Evolutionary conservation across 2,797 vertebrate genomes (phyloP), one percentile per base, ranked within the genome.

Genomic region (Lepidocolaptes lacrymiger): DNA sequence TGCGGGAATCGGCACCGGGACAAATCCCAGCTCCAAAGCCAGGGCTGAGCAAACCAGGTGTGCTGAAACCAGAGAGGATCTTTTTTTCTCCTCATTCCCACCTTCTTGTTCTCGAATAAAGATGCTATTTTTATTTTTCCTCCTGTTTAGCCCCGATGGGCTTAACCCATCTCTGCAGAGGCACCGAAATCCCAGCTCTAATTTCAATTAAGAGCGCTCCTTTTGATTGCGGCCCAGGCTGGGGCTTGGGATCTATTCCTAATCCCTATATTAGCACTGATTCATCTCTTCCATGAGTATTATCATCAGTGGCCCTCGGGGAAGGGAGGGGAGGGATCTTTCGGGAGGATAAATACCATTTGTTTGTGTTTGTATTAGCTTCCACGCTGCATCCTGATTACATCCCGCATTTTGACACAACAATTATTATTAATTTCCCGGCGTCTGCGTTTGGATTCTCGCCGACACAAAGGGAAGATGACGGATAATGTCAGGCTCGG

Each of bases 391-490:
- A 97, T 97, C 96, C 97, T 97, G 97, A 98, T 98, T 97, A 97
- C 97, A 91, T 96, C 97, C 97, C 73, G 39, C 24, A 34, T 95
- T 96, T 95, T 96, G 93, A 97, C 97, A 97, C 97, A 95, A 95
- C 97, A 97, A 97, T 98, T 98, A 97, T 97, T 98, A 98, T 97
- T 98, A 97, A 98, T 98, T 97, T 98, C 96, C 95, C 97, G 78
- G 80, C 55, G 73, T 89, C 97, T 97, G 97, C 95, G 28, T 95
- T 97, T 96, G 67, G 94, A 97, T 97, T 96, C 95, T 96, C 63
- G 77, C 96, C 92, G 95, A 91, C 97, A 97, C 97, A 97, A 97
- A 97, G 96, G 96, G 52, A 95, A 88, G 93, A 96, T 97, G 97
- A 97, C 56, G 94, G 97, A 97, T 97, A 95, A 96, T 95, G 97